These are phyloP conservation scores for Shinisaurus crocodilurus DNA, from an alignment of 2,113 vertebrate genomes.

Conservation along the genomic window DNA sequence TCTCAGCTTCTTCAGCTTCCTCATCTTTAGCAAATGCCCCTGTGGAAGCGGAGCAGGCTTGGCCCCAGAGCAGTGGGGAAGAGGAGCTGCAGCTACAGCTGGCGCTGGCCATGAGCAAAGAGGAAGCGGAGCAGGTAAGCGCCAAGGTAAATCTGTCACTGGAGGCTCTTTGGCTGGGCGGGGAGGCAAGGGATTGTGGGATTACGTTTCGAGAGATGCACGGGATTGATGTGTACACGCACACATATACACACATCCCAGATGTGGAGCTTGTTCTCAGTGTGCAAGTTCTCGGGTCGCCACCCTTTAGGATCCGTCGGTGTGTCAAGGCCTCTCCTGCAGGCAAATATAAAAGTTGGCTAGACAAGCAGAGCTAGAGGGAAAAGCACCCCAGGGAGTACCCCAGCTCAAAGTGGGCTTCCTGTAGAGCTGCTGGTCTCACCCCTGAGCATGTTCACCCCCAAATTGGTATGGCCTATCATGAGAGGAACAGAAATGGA, in stretches of 20 bases:
- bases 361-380: neutral
- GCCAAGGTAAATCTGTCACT: slow-evolving; percentile 57
- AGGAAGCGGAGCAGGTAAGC: slow-evolving; percentile 93
- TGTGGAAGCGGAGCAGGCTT: slow-evolving; percentile 87
- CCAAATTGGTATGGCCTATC: neutral
- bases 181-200: neutral
- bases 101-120: slow-evolving; percentile 94
- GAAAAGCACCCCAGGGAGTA: no score
- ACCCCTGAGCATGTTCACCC: neutral
- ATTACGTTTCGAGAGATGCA: neutral
- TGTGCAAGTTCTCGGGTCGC: neutral
- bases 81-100: slow-evolving; percentile 92
- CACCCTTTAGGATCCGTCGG: neutral
- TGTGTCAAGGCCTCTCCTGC: neutral
- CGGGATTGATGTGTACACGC: neutral
- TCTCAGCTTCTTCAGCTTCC: slow-evolving; percentile 62
- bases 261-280: no score
- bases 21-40: slow-evolving; percentile 53
- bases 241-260: no score
- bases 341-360: neutral
- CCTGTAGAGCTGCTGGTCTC: neutral
- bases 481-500: neutral
- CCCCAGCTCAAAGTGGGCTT: neutral
- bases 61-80: slow-evolving; percentile 92
- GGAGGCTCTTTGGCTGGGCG: neutral